These are phyloP conservation scores for Bombus affinis DNA, from an alignment of 1,140 invertebrate species.

Conservation along the genomic window DNA sequence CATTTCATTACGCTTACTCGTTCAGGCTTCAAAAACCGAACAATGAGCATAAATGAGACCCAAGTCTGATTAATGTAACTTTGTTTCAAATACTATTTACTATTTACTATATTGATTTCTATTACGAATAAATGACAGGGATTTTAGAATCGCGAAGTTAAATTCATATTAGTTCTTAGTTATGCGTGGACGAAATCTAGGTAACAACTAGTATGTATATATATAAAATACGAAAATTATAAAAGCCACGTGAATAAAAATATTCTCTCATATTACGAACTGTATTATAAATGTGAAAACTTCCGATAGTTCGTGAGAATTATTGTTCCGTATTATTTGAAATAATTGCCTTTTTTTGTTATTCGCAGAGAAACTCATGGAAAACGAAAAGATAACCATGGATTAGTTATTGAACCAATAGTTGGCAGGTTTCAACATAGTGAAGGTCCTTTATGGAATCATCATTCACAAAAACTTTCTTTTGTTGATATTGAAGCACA, in stretches of 20 bases:
- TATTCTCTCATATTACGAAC: neutral
- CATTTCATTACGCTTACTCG: too few relatives aligned
- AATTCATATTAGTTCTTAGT: too few relatives aligned
- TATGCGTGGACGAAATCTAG: too few relatives aligned
- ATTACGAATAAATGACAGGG: too few relatives aligned
- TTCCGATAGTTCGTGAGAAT: neutral
- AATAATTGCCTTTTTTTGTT: neutral
- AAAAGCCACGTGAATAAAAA: neutral
- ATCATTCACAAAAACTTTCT: constrained; percentile 83
- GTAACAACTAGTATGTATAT: neutral
- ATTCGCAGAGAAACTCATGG: neutral
- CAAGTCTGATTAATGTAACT: too few relatives aligned
- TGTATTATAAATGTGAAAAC: too few relatives aligned
- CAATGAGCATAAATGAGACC: too few relatives aligned
- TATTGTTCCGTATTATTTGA: neutral
- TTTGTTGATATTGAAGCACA: constrained; percentile 86
- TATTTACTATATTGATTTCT: too few relatives aligned
- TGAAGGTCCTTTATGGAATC: constrained; percentile 88
- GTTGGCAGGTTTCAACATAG: constrained; percentile 61
- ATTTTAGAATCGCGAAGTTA: too few relatives aligned
- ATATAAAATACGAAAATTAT: neutral
- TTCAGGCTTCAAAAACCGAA: too few relatives aligned
- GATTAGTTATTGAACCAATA: neutral
- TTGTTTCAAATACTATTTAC: too few relatives aligned
- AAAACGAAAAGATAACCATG: too few relatives aligned